Evolutionary conservation across 2,113 vertebrate genomes (phyloP), one percentile per base, ranked within the genome.

Genomic region (Solea solea): DNA sequence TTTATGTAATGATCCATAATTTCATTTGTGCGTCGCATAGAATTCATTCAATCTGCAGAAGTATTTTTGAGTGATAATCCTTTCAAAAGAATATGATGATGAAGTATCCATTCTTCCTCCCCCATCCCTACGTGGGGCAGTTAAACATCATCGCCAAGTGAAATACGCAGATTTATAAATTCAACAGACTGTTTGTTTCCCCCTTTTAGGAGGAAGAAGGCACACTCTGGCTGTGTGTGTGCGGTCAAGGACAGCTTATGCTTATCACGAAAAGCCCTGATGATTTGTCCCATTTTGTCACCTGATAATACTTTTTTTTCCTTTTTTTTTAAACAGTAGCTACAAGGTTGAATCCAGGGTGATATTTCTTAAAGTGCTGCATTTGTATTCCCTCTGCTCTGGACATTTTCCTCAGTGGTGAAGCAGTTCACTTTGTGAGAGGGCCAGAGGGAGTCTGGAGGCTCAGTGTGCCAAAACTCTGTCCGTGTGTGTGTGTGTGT

Each of bases 331-430:
- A 12, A 44, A 51, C 69, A 55, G 8, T 39, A 42, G 68, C 21
- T 5, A 11, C 63, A 72, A 78, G 71, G 82, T 77, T 73, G 39
- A 79, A 65, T 76, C 11, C 44, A 79, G 75, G 55, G 64, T 72
- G 68, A 78, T 51, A n/a, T 34, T 54, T 77, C 41, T 34, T 55
- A 5, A 57, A 74, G 63, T 68, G 72, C 49, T 51, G 52, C 48
- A 62, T 69, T 64, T 80, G 55, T 74, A 59, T 61, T 83, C 77
- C 25, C 51, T 63, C 7, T 60, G 52, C 62, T 62, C 21, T 49
- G 48, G 42, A 54, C 64, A 63, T 58, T 40, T 28, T 75, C 14
- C 55, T 69, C 10, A 8, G 45, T 53, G 42, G 53, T 28, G 5
- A 66, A 61, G 66, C 60, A 73, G 57, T 72, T 81, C 61, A 81